Base-by-base conservation (phyloP, 2,113 vertebrate genomes). In the Heterotis niloticus region DNA sequence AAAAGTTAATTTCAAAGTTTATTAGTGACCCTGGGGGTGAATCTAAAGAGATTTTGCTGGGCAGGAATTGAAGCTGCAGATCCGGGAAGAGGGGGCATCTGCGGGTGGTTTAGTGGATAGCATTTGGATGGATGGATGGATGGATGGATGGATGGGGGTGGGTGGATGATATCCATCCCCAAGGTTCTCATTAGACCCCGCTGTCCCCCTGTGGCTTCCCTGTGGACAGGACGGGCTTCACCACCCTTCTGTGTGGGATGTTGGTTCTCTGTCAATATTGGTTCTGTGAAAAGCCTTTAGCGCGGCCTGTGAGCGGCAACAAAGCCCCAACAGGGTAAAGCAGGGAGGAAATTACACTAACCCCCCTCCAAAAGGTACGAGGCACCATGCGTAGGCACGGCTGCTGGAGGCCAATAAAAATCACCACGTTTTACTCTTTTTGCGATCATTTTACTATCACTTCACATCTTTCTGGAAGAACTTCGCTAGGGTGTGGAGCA, bases 1-100 rank as follows among this genome's bases (percentile, higher is more conserved):
- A 76, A 83, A 83, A 81, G n/a, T 82, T 85, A 85, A 79, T 79
- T 78, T 78, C 70, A 80, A 67, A 78, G 78, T 73, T 74, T 67
- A 65, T 79, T 79, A 79, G 78, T 16, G 23, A 79, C 57, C 78
- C 78, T n/a, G 16, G 5, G 34, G 24, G 78, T 65, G 69, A 74
- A 26, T 51, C 78, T 79, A 65, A 73, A 79, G 69, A 72, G 78
- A 73, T 79, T 79, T 65, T 23, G 16, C 59, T 24, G 70, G 16
- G 44, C 62, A 79, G 78, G 78, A 70, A 62, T 78, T 78, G 24
- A 51, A 10, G 78, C 57, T 18, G 16, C 69, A 24, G 52, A 79
- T 62, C 69, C 16, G 68, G 78, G 51, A 64, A 34, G 7, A 34
- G 78, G 64, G 18, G 60, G 4, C 54, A 23, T 10, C 26, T 12